Evolutionary conservation across 64 coral and sea anemone genomes (phyloP).

Genomic region (Porites australiensis): DNA sequence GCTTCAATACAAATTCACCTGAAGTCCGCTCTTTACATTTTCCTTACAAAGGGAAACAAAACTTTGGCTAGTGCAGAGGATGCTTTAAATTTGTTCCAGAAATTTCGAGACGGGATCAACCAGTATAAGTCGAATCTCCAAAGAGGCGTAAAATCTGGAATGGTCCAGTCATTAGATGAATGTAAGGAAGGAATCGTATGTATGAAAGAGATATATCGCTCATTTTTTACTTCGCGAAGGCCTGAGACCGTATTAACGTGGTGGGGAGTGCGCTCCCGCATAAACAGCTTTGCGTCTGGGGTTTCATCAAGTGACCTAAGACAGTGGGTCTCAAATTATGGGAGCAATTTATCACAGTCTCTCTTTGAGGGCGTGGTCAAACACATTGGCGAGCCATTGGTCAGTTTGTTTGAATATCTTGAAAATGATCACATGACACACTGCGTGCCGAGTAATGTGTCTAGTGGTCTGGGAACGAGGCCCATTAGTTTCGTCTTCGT

Average conservation of each 20-base stretch:
- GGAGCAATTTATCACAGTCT: conserved; percentile 17
- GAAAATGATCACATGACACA: conserved; percentile 50
- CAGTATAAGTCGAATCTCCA: conserved; percentile 53
- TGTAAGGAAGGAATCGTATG: conserved; percentile 46
- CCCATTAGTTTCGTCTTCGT: conserved; percentile 58
- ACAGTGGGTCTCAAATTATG: conserved; percentile 44
- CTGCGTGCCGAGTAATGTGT: conserved; percentile 61
- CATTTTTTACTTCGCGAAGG: neutral
- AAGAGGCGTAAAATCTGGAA: conserved; percentile 45
- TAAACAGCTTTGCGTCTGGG: neutral
- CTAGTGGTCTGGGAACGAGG: conserved; percentile 59
- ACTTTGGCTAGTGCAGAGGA: conserved; percentile 35
- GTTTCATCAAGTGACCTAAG: neutral
- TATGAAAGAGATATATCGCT: conserved; percentile 2
- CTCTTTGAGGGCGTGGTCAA: conserved; percentile 10
- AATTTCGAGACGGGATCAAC: conserved; percentile 1
- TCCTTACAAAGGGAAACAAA: conserved; percentile 3
- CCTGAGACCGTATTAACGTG: conserved; percentile 10
- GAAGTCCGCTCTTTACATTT: conserved; percentile 10
- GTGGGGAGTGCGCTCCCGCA: neutral
- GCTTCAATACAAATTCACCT: conserved; percentile 27
- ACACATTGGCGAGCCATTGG: conserved; percentile 49
- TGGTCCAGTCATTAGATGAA: conserved; percentile 39
- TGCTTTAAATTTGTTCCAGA: neutral
- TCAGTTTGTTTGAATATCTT: conserved; percentile 47